Evolutionary conservation across 2,797 vertebrate genomes (phyloP).

Genomic region (Lateolabrax maculatus): DNA sequence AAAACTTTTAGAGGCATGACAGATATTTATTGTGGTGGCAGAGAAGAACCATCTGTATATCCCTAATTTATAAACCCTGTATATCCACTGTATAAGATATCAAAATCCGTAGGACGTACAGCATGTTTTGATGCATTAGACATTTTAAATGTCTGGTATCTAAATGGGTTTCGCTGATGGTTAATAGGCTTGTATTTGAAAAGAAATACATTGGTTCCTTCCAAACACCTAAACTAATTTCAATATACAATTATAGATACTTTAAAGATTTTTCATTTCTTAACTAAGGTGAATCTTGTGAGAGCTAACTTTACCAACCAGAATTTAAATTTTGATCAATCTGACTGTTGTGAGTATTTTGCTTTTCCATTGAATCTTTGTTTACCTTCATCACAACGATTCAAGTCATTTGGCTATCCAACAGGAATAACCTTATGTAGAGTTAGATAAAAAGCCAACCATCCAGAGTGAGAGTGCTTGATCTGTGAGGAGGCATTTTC

Average conservation of each 20-base stretch:
- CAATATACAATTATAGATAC: neutral
- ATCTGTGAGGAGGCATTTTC: constrained; percentile 24
- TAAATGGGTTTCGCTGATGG: neutral
- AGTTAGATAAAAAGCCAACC: constrained; percentile 31
- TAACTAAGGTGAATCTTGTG: neutral
- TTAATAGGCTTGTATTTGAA: neutral
- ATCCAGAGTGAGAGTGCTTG: neutral
- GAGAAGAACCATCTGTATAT: neutral
- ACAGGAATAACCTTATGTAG: constrained; percentile 24
- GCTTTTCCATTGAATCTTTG: neutral
- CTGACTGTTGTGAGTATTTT: neutral
- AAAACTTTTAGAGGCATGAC: neutral
- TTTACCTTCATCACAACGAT: neutral
- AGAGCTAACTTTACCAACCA: constrained; percentile 1
- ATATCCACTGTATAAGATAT: too few relatives aligned
- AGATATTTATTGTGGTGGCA: neutral
- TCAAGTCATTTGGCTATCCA: neutral
- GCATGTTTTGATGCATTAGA: neutral
- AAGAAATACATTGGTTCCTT: neutral
- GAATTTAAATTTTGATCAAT: neutral
- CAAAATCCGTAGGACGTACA: too few relatives aligned
- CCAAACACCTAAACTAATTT: neutral
- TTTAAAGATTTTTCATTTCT: neutral
- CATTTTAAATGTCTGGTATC: neutral
- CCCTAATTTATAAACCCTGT: too few relatives aligned